Conservation (phyloP, 1,140 invertebrate genomes). For the Drosophila guanche region DNA sequence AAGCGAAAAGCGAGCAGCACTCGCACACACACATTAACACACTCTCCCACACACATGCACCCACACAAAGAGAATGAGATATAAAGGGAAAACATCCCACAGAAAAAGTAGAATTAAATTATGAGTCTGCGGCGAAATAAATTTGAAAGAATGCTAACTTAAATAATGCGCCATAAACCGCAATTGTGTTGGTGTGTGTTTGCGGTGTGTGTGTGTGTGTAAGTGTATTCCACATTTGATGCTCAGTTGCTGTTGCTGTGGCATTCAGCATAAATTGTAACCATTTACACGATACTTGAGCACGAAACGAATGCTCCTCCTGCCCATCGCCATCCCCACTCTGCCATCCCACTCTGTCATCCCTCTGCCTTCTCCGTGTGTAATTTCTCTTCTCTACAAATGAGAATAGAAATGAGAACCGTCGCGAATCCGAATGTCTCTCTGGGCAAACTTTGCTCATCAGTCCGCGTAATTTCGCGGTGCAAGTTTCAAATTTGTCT, state of each 20-base stretch:
- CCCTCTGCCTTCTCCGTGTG: constrained; percentile 7
- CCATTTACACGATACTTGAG: constrained; percentile 67
- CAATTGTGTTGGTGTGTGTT: constrained; percentile 12
- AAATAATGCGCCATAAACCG: constrained; percentile 57
- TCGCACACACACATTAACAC: constrained; percentile 34
- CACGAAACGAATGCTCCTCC: constrained; percentile 7
- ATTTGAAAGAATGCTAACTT: constrained; percentile 62
- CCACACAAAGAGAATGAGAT: too few species aligned
- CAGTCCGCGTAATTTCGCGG: constrained; percentile 67
- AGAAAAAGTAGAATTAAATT: constrained; percentile 59
- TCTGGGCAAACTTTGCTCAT: constrained; percentile 64
- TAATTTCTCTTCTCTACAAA: constrained; percentile 45
- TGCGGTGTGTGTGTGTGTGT: constrained; percentile 5
- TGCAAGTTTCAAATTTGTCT: constrained; percentile 71
- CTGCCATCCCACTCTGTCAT: too few species aligned
- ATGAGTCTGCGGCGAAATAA: constrained; percentile 57
- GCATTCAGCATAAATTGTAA: constrained; percentile 43
- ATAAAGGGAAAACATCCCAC: neutral
- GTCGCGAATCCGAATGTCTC: constrained; percentile 31
- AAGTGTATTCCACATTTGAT: constrained; percentile 25
- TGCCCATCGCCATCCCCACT: neutral
- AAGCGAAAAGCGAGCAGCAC: constrained; percentile 46
- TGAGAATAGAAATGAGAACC: constrained; percentile 29
- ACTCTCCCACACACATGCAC: constrained; percentile 7
- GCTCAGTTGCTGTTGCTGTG: constrained; percentile 18